These are phyloP conservation scores for Pitangus sulphuratus DNA, from an alignment of 2,797 vertebrate genomes.

Conservation along the genomic window DNA sequence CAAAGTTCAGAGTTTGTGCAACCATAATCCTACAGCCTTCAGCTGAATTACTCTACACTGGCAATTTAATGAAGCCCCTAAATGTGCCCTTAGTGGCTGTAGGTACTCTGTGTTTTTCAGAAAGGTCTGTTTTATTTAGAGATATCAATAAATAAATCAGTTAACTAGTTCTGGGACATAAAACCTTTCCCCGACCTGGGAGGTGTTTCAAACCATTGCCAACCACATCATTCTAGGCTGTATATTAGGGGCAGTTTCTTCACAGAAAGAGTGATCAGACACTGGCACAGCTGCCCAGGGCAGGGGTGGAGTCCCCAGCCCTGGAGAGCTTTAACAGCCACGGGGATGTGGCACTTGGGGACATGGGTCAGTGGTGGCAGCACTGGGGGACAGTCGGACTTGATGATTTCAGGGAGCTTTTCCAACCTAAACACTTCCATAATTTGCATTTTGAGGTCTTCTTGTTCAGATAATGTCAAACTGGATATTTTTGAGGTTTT, in stretches of 20 bases:
- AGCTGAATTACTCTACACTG: neutral
- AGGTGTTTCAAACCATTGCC: neutral
- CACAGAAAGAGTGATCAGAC: neutral
- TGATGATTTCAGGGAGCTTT: neutral
- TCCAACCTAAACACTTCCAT: neutral
- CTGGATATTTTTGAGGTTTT: neutral
- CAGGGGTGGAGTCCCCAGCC: neutral
- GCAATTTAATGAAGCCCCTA: neutral
- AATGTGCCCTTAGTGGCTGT: neutral
- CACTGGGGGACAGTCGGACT: neutral
- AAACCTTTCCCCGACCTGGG: neutral
- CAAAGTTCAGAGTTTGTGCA: too few species aligned
- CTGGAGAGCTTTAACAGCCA: neutral
- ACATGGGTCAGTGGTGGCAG: neutral
- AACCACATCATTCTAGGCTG: neutral
- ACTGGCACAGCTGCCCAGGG: neutral
- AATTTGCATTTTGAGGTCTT: neutral
- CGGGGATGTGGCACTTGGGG: neutral
- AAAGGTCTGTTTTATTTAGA: neutral
- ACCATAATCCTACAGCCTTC: neutral
- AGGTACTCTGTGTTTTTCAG: neutral
- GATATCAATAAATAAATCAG: neutral
- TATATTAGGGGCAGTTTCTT: neutral
- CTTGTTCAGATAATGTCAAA: neutral
- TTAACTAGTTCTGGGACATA: neutral